phyloP scores from a whole-genome alignment of 2,797 vertebrate genomes.

The Micromesistius poutassou region DNA sequence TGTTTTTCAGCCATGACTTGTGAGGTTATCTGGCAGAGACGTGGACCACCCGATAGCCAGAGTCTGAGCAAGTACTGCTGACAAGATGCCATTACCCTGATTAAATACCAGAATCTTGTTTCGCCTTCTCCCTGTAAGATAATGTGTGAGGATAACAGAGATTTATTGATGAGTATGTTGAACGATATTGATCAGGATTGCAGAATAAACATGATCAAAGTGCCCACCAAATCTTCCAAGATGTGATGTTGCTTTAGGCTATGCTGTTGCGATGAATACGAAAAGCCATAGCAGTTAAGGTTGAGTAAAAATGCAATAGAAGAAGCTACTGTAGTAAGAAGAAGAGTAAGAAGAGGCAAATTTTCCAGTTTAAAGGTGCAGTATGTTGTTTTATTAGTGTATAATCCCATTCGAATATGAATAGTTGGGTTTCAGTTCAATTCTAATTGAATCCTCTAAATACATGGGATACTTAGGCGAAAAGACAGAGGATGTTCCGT shows the following conservation, averaged over 20 bases:
- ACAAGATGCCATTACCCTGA: neutral
- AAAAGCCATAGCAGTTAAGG: neutral
- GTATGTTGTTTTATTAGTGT: no score
- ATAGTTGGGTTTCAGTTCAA: no score
- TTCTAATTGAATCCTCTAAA: no score
- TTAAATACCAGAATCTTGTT: neutral
- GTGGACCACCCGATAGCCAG: neutral
- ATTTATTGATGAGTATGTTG: neutral
- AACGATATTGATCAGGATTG: neutral
- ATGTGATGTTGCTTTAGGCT: neutral
- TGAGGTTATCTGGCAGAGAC: neutral
- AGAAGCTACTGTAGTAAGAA: no score
- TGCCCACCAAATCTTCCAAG: no score
- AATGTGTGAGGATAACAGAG: neutral
- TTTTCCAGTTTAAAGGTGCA: no score
- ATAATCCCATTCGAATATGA: no score
- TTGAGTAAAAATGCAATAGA: neutral
- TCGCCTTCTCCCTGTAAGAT: neutral
- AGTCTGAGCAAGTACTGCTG: neutral
- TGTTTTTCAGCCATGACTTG: neutral
- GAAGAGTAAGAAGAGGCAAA: no score
- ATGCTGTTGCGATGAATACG: neutral
- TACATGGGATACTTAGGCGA: no score
- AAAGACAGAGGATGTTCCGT: no score
- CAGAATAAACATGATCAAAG: neutral